Percentiles rank a stretch among this genome's conserved stretches.
Conservation (phyloP, 2,888 invertebrate genomes). For the Tholera decimalis region DNA sequence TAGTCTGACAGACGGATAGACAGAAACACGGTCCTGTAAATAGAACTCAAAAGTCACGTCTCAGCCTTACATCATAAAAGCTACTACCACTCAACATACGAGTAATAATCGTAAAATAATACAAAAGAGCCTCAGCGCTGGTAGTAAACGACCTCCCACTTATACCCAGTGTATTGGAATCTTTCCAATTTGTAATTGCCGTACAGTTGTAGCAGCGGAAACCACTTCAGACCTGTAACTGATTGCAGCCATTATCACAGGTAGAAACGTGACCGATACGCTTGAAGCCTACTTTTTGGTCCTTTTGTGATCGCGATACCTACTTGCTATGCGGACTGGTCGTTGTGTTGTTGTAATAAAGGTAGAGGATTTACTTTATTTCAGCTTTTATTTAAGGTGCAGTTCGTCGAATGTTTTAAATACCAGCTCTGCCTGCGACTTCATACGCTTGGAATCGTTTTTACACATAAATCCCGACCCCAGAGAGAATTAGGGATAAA, state of each 20-base stretch:
- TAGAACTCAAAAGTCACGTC: slow-evolving; percentile 14
- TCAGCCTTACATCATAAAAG: background rate
- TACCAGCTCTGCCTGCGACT: no score
- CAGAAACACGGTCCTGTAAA: no score
- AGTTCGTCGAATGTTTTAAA: background rate
- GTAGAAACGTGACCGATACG: slow-evolving; percentile 51
- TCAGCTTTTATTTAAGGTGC: background rate
- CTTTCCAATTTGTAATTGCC: slow-evolving; percentile 61
- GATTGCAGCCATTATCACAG: slow-evolving; percentile 55
- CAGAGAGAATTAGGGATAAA: no score
- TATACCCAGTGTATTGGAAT: slow-evolving; percentile 51
- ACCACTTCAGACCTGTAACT: slow-evolving; percentile 52
- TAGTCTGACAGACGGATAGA: no score
- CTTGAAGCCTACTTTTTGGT: slow-evolving; percentile 27
- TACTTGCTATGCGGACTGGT: slow-evolving; percentile 27
- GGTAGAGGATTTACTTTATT: background rate
- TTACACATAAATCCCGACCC: no score
- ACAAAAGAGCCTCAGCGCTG: slow-evolving; percentile 22
- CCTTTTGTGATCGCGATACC: slow-evolving; percentile 15
- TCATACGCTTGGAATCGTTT: no score
- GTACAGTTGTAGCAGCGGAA: slow-evolving; percentile 27
- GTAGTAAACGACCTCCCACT: slow-evolving; percentile 46
- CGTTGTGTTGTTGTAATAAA: slow-evolving; percentile 4
- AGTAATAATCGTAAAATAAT: slow-evolving; percentile 51
- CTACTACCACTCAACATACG: background rate